A percentile compares a stretch with the other conserved stretches of the same genome.
Evolutionary conservation across 2,888 invertebrate genomes (phyloP).

Genomic region (Pharmacophagus antenor): DNA sequence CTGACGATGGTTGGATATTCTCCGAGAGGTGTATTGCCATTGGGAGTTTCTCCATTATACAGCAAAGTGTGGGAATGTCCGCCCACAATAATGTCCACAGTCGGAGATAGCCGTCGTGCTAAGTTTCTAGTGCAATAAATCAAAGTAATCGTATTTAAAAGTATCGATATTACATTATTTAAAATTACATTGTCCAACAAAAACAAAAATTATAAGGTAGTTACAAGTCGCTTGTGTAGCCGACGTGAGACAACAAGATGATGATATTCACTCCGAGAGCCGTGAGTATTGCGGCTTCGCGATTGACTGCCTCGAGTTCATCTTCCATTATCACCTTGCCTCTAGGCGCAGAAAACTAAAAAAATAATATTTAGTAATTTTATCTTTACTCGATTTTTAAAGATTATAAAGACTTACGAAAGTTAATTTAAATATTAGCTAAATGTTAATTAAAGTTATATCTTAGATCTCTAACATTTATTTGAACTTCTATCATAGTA

Average conservation of each 20-base stretch:
- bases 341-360: conserved; percentile 83
- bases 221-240: conserved; percentile 70
- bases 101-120: conserved; percentile 82
- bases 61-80: conserved; percentile 91
- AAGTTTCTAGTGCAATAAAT: conserved; percentile 79
- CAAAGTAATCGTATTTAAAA: background rate
- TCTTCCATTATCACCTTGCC: conserved; percentile 85
- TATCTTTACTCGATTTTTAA: too few species aligned
- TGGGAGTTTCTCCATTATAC: conserved; percentile 80
- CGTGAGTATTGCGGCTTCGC: conserved; percentile 83
- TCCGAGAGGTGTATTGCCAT: conserved; percentile 79
- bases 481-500: too few species aligned
- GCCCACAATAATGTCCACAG: conserved; percentile 91
- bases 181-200: too few species aligned
- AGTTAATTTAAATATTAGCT: too few species aligned
- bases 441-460: too few species aligned
- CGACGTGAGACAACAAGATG: conserved; percentile 91
- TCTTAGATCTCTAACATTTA: too few species aligned
- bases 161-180: too few species aligned
- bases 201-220: conserved; percentile 34
- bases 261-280: conserved; percentile 86
- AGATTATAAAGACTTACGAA: too few species aligned
- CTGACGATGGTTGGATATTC: conserved; percentile 87
- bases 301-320: conserved; percentile 84
- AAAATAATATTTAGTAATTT: too few species aligned